Percentiles rank a stretch among this genome's conserved stretches.
Conservation (phyloP, 1,140 invertebrate genomes). For the Trichonephila clavata region DNA sequence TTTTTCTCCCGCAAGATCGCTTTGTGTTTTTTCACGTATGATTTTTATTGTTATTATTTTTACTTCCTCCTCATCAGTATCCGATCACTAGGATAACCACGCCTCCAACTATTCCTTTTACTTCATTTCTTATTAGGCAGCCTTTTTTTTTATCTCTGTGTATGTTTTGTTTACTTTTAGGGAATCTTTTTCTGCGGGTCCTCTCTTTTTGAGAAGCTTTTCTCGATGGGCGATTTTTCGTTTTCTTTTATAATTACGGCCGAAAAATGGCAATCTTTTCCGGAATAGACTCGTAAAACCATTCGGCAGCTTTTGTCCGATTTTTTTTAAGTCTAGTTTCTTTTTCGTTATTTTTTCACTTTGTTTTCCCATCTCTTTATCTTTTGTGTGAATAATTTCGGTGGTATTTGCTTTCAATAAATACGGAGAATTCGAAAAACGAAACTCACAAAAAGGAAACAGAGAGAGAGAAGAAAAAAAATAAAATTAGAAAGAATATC, state of each 20-base stretch:
- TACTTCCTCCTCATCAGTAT: constrained; percentile 73
- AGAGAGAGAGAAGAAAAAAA: neutral
- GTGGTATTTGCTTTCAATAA: constrained; percentile 63
- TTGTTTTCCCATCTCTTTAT: constrained; percentile 8
- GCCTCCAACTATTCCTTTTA: constrained; percentile 67
- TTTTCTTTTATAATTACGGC: constrained; percentile 66
- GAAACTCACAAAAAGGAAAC: neutral
- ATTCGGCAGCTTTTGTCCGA: constrained; percentile 37
- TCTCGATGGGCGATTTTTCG: neutral
- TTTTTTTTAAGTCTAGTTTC: neutral
- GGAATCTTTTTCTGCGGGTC: neutral
- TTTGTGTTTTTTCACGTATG: constrained; percentile 65
- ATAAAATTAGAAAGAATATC: neutral
- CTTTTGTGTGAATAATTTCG: constrained; percentile 55
- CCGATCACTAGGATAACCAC: constrained; percentile 72
- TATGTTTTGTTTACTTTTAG: neutral
- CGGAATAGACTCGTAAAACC: constrained; percentile 69
- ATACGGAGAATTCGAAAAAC: constrained; percentile 2
- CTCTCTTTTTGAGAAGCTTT: neutral
- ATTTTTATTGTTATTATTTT: constrained; percentile 73
- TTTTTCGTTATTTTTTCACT: constrained; percentile 16
- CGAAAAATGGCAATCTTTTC: constrained; percentile 68
- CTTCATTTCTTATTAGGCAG: constrained; percentile 69
- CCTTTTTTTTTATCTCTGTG: neutral
- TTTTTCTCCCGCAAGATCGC: constrained; percentile 39